These are phyloP conservation scores for Dendrolimus punctatus DNA, from an alignment of 1,140 invertebrate species.

Conservation along the genomic window DNA sequence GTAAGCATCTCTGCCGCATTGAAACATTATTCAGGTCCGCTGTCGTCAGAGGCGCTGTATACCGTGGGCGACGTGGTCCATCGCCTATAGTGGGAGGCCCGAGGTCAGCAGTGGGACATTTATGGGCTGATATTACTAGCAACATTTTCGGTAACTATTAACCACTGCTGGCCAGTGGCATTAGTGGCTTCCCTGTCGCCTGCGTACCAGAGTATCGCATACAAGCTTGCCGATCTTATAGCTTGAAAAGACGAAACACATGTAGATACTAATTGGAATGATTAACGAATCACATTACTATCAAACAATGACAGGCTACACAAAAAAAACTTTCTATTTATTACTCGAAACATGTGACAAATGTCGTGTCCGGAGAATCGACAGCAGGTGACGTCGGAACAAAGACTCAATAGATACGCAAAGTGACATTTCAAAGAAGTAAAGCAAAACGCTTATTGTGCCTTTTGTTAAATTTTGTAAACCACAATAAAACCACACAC, in stretches of 20 bases:
- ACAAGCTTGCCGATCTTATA: too few relatives aligned
- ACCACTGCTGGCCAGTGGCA: too few relatives aligned
- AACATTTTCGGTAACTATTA: too few relatives aligned
- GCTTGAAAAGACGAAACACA: not conserved
- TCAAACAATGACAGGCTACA: not conserved
- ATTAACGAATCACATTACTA: not conserved
- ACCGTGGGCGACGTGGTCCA: too few relatives aligned
- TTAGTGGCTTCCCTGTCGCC: too few relatives aligned
- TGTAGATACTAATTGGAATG: not conserved
- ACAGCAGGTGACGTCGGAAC: conserved; percentile 38
- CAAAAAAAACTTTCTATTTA: conserved; percentile 16
- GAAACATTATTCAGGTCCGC: too few relatives aligned
- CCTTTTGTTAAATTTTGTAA: conserved; percentile 40
- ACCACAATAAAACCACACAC: conserved; percentile 56
- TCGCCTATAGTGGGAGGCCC: too few relatives aligned
- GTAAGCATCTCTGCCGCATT: too few relatives aligned
- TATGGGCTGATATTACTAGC: too few relatives aligned
- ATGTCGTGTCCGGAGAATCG: conserved; percentile 7
- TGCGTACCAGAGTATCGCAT: too few relatives aligned
- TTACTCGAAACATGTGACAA: conserved; percentile 16
- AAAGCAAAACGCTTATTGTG: conserved; percentile 29
- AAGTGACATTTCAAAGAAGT: conserved; percentile 32
- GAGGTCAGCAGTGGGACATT: too few relatives aligned
- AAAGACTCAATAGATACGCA: conserved; percentile 42
- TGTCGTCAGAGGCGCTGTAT: too few relatives aligned